Conservation (phyloP, 2,888 invertebrate species). For the Imbricaverruca yamaguchii region DNA sequence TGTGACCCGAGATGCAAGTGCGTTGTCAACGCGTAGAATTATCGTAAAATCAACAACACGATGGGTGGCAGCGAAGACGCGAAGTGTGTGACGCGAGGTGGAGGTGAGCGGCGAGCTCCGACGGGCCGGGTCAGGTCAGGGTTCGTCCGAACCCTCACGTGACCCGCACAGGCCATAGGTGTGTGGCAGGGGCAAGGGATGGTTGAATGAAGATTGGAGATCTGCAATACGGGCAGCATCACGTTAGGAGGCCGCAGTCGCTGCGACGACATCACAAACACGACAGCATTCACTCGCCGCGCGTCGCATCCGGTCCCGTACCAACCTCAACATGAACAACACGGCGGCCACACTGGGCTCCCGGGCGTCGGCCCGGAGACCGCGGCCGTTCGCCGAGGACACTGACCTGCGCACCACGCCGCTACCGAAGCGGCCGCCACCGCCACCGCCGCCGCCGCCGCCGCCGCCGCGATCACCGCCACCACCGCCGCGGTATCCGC, state of each 20-base stretch:
- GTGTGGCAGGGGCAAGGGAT: not conserved
- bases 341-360: too few relatives aligned
- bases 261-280: not conserved
- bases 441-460: too few relatives aligned
- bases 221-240: not conserved
- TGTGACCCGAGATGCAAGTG: not conserved
- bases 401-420: too few relatives aligned
- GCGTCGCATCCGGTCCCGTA: too few relatives aligned
- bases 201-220: not conserved
- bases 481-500: not conserved
- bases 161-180: not conserved
- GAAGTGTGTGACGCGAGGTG: not conserved
- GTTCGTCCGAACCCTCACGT: not conserved
- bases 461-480: not conserved
- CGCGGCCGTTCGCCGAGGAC: too few relatives aligned
- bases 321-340: too few relatives aligned
- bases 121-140: not conserved
- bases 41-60: not conserved
- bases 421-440: too few relatives aligned
- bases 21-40: not conserved
- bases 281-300: not conserved
- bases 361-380: too few relatives aligned
- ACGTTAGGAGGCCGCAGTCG: not conserved
- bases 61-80: not conserved
- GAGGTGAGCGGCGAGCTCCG: not conserved